Evolutionary conservation across 2,888 invertebrate genomes (phyloP).

Genomic region (Gastracanthus pulcherrimus): DNA sequence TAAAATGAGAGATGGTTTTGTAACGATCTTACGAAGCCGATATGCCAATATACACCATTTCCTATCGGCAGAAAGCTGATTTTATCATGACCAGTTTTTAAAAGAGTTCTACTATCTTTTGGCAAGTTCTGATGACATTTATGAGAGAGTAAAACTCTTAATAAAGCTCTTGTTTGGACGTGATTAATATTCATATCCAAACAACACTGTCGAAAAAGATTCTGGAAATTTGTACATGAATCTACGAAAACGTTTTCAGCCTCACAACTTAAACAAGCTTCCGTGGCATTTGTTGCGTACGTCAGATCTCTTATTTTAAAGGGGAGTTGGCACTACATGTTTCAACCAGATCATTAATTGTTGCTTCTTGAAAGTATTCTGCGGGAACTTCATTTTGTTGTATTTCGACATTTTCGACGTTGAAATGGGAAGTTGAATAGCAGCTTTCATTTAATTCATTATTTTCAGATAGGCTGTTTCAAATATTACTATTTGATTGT

Average conservation of each 20-base stretch:
- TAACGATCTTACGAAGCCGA: background rate
- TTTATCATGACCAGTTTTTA: background rate
- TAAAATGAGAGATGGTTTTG: background rate
- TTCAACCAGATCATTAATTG: no score
- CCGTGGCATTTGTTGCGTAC: no score
- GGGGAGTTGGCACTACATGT: no score
- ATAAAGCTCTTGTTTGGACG: background rate
- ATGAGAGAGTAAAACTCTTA: background rate
- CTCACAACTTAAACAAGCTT: no score
- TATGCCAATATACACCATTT: slow-evolving; percentile 2
- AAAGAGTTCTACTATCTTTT: slow-evolving; percentile 1
- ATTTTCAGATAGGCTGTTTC: background rate
- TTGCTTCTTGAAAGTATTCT: no score
- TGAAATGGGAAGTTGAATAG: no score
- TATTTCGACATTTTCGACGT: no score
- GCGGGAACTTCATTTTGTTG: no score
- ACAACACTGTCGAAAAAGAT: background rate
- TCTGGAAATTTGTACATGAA: background rate
- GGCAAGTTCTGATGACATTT: slow-evolving; percentile 1
- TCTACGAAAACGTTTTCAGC: background rate
- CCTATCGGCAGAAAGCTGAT: background rate
- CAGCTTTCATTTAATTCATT: no score
- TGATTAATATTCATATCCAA: background rate
- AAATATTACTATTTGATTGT: no score
- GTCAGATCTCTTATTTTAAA: no score